Base-by-base conservation (phyloP, 2,797 vertebrate genomes). In the Erethizon dorsatum region DNA sequence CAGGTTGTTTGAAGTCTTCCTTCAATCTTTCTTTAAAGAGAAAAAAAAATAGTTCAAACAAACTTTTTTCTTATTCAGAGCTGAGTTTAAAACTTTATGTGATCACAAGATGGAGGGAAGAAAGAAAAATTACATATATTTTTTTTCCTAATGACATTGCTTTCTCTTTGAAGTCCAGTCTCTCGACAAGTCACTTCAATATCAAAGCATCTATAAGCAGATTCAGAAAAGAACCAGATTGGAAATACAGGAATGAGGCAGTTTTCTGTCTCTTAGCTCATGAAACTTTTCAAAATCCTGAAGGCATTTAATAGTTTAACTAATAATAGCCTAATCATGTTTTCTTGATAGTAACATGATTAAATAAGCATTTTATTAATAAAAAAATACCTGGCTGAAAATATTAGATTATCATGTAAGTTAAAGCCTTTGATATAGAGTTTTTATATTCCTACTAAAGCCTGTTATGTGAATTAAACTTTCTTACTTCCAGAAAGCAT, bases 81-180 rank as follows among this genome's bases (percentile, higher is more conserved):
- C 0, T 2, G 59, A 97, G 54, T 98, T 98, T 97, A 97, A 97
- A 98, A 98, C 77, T 98, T 98, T 98, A 95, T 91, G 50, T 98
- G 96, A 98, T 98, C 92, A 95, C 95, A 98, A 97, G 73, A 73
- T 96, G 14, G 90, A 45, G n/a, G n/a, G 0, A 1, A 61, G 41
- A n/a, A 56, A 1, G 2, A 95, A 45, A 96, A 94, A 56, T 94
- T 95, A 97, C 92, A 41, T 41, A 41, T 41, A 41, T 41, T 41
- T 71, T 82, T 93, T 94, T 96, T 85, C 85, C 57, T 97, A 96
- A 97, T 98, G 92, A 97, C 95, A 98, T 12, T 2, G 15, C 11
- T 96, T 98, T 97, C 28, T 78, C 96, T 98, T 98, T 98, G 98
- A 98, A 98, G 96, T 98, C 83, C 88, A 96, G 69, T 83, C 97